Base-by-base conservation (phyloP, 2,888 invertebrate species). In the Alsophila aescularia region DNA sequence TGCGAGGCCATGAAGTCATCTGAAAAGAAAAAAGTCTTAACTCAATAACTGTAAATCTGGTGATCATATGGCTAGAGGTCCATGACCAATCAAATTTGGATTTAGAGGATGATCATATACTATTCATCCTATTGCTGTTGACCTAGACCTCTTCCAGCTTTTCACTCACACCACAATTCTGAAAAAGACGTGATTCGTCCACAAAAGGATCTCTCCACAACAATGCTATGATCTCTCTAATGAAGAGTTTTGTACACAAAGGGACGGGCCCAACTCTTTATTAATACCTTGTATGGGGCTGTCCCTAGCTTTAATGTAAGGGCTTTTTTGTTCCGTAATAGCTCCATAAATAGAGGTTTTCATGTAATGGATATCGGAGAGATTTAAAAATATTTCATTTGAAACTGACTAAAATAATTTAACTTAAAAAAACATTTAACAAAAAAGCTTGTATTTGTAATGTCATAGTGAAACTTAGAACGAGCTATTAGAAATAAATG, bases 181-280 rank as follows among this genome's bases (percentile, higher is more conserved):
- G 64, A 72, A 74, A 75, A 82, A 77, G 77, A 73, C 72, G 48
- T 58, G 73, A 77, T 79, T 75, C 75, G 63, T 69, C 70, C 69
- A 78, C 79, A 81, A 84, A 79, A 81, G 80, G 76, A 72, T 54
- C 75, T 71, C 73, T 72, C 66, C 78, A 70, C 80, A 86, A 85
- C 89, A 86, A 84, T 81, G 82, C 83, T 79, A 79, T 85, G 87
- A 88, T 89, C 86, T 78, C 74, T 85, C 86, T 90, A 90, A 90
- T 90, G 89, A 90, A 89, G 87, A 89, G 87, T 87, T 89, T 83
- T 83, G 83, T 81, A 86, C 83, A 89, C 89, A 89, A 85, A 87
- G 85, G 85, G 83, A 72, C 73, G 75, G n/a, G 73, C 64, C 79
- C 79, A 77, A 75, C 81, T 83, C 83, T 81, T 84, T 87, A 88